These are phyloP conservation scores for Larimichthys crocea DNA, from an alignment of 2,113 vertebrate genomes.

Conservation along the genomic window DNA sequence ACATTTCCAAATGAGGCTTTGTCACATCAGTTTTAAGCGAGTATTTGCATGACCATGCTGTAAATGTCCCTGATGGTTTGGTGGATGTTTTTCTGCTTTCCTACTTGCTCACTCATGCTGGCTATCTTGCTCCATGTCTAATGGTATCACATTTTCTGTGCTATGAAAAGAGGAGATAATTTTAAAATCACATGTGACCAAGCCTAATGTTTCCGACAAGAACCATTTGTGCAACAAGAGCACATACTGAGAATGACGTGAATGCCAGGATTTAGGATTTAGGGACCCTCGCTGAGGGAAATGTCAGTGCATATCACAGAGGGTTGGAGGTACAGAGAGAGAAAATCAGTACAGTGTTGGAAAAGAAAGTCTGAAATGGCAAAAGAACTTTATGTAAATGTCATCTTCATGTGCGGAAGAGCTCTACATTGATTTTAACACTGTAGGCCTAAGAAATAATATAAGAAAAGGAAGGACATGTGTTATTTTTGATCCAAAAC, in stretches of 20 bases:
- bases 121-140: too few species aligned
- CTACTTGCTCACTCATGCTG: too few species aligned
- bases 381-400: conserved; percentile 48
- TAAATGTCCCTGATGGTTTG: neutral
- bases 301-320: conserved; percentile 46
- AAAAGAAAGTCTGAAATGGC: conserved; percentile 29
- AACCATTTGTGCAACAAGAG: conserved; percentile 18
- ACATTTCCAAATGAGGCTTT: too few species aligned
- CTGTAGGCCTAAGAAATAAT: neutral
- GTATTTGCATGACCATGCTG: neutral
- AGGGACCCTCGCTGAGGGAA: conserved; percentile 26
- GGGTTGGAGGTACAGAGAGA: neutral
- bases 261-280: conserved; percentile 31
- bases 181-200: neutral
- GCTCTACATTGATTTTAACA: neutral
- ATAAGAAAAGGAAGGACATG: neutral
- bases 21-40: too few species aligned
- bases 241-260: conserved; percentile 3
- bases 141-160: neutral
- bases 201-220: conserved; percentile 8
- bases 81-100: neutral
- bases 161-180: conserved; percentile 1
- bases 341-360: neutral
- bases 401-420: conserved; percentile 8
- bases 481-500: conserved; percentile 9